These are phyloP conservation scores for Rhyzopertha dominica DNA, from an alignment of 1,140 invertebrate genomes.

Conservation along the genomic window DNA sequence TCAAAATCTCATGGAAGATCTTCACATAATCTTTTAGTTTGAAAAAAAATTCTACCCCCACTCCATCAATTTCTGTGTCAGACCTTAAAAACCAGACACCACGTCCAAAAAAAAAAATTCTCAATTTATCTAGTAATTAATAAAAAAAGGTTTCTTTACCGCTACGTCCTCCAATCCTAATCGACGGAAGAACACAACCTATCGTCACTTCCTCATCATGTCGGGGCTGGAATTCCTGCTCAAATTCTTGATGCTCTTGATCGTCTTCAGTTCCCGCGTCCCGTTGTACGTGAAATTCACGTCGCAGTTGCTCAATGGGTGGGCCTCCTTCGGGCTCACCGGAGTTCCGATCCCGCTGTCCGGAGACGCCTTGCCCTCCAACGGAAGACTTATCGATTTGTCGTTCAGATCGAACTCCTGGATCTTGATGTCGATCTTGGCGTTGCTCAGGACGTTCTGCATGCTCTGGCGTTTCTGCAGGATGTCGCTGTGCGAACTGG, in stretches of 20 bases:
- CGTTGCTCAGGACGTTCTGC: slow-evolving; percentile 40
- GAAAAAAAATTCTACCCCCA: no score
- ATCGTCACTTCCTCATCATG: slow-evolving; percentile 24
- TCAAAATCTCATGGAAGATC: no score
- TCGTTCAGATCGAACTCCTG: slow-evolving; percentile 30
- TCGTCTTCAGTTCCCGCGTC: slow-evolving; percentile 59
- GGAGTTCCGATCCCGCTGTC: slow-evolving; percentile 45
- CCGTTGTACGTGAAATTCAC: slow-evolving; percentile 62
- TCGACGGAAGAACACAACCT: no score
- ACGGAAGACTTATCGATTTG: slow-evolving; percentile 14
- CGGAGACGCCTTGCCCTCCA: slow-evolving; percentile 12
- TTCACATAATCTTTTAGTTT: no score
- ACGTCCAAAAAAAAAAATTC: no score
- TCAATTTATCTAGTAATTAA: no score
- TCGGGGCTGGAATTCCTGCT: slow-evolving; percentile 37
- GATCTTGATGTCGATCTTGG: slow-evolving; percentile 43
- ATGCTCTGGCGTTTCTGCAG: slow-evolving; percentile 51
- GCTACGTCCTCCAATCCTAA: no score
- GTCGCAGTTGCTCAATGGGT: slow-evolving; percentile 54
- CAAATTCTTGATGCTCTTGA: slow-evolving; percentile 44
- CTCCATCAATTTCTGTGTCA: no score
- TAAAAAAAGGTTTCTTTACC: no score
- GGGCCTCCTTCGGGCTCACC: slow-evolving; percentile 41
- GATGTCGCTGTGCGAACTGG: slow-evolving; percentile 61
- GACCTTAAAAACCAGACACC: no score